Percentiles rank a stretch among this genome's conserved stretches.
Evolutionary conservation across 2,888 invertebrate genomes (phyloP).

Genomic region (Cephus sareptanus): DNA sequence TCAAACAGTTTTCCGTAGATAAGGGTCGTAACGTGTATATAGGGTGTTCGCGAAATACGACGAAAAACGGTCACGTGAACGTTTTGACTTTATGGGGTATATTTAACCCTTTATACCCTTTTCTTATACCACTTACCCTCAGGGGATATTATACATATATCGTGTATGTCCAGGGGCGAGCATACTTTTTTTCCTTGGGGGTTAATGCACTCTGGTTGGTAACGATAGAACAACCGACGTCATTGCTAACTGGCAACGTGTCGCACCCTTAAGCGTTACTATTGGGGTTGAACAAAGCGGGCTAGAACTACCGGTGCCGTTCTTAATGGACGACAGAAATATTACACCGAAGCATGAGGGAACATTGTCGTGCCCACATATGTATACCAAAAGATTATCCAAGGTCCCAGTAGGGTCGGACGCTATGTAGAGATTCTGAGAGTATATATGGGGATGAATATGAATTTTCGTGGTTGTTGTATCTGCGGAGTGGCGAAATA

Average conservation of each 20-base stretch:
- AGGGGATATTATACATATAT: neutral
- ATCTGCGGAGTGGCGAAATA: conserved; percentile 6
- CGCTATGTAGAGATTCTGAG: neutral
- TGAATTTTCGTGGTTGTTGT: conserved; percentile 3
- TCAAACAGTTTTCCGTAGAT: neutral
- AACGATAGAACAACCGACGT: neutral
- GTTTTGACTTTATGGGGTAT: neutral
- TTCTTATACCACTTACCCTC: neutral
- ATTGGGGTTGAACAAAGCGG: neutral
- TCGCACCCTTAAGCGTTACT: neutral
- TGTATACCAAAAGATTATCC: neutral
- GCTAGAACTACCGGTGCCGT: neutral
- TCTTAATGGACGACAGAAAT: conserved; percentile 8
- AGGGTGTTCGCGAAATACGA: neutral
- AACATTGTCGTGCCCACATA: neutral
- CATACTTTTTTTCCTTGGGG: neutral
- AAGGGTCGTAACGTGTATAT: neutral
- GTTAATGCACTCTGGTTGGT: neutral
- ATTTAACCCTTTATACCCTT: neutral
- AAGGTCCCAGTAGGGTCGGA: neutral
- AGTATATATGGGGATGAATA: neutral
- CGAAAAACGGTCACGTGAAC: neutral
- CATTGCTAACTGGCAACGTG: neutral
- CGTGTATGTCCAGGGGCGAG: neutral
- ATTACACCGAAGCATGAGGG: conserved; percentile 1